These are phyloP conservation scores for Clanis bilineata DNA, from an alignment of 2,888 invertebrate species.

Conservation along the genomic window DNA sequence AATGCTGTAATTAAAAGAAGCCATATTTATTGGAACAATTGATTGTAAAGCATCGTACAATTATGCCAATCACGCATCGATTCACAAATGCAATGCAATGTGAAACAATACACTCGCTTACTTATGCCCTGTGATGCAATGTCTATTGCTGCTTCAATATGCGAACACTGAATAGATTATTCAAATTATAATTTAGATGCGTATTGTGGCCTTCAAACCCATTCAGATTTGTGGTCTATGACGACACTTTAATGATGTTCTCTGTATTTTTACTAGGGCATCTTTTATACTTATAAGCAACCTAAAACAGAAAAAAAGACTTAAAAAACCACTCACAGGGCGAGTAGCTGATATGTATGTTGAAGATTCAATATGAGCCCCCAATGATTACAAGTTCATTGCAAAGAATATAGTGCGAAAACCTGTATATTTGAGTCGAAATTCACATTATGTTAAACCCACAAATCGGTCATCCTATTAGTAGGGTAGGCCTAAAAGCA, in stretches of 20 bases:
- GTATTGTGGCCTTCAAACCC: conserved; percentile 23
- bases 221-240: neutral
- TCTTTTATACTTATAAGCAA: too few species aligned
- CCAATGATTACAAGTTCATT: too few species aligned
- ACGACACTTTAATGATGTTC: neutral
- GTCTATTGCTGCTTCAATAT: neutral
- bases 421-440: too few species aligned
- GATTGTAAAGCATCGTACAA: conserved; percentile 44
- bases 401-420: too few species aligned
- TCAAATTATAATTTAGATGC: conserved; percentile 27
- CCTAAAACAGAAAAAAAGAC: too few species aligned
- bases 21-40: conserved; percentile 51
- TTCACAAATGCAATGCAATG: conserved; percentile 47
- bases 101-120: conserved; percentile 16
- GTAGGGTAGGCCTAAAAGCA: too few species aligned
- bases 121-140: conserved; percentile 8
- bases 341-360: too few species aligned
- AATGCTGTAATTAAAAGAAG: conserved; percentile 48
- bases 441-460: too few species aligned
- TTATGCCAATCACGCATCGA: conserved; percentile 57
- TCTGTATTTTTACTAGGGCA: neutral
- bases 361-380: too few species aligned
- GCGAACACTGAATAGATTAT: neutral
- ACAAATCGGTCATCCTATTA: too few species aligned
- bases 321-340: too few species aligned